phyloP scores from a whole-genome alignment of 64 coral and sea anemone genomes.

The Orbicella faveolata region DNA sequence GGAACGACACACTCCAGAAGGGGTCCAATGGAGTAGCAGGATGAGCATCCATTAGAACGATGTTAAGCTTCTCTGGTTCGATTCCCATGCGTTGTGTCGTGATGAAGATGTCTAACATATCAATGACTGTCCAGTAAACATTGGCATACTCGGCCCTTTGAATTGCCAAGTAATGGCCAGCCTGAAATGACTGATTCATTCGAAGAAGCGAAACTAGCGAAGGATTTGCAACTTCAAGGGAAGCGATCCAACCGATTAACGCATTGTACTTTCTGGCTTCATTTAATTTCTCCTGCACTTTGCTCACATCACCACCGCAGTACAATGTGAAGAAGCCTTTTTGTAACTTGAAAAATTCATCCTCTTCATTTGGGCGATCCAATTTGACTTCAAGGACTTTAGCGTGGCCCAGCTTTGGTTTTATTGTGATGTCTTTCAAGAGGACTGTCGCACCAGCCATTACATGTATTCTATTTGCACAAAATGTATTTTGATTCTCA shows the following conservation, averaged over 20 bases:
- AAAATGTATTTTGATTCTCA: not conserved
- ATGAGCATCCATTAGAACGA: constrained; percentile 30
- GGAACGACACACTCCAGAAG: constrained; percentile 27
- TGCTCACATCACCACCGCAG: not conserved
- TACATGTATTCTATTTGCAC: not conserved
- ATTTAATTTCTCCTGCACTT: not conserved
- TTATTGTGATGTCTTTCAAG: not conserved
- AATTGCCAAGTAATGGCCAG: constrained; percentile 27
- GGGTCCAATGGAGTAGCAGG: constrained; percentile 18
- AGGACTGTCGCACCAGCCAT: not conserved
- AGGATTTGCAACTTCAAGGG: constrained; percentile 18
- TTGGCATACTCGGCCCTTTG: constrained; percentile 48
- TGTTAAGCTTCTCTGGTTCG: constrained; percentile 27
- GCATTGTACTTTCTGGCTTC: not conserved
- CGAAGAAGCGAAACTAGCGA: not conserved
- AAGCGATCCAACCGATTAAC: not conserved
- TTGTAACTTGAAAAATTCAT: constrained; percentile 15
- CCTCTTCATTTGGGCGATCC: constrained; percentile 12
- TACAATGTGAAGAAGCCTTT: constrained; percentile 49
- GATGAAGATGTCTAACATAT: constrained; percentile 31
- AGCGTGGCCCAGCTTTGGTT: constrained; percentile 30
- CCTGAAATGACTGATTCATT: not conserved
- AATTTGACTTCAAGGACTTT: constrained; percentile 8
- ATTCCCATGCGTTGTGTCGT: constrained; percentile 9
- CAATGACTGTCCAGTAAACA: constrained; percentile 47